Conservation (phyloP, 2,113 vertebrate species). For the Oryzias javanicus region DNA sequence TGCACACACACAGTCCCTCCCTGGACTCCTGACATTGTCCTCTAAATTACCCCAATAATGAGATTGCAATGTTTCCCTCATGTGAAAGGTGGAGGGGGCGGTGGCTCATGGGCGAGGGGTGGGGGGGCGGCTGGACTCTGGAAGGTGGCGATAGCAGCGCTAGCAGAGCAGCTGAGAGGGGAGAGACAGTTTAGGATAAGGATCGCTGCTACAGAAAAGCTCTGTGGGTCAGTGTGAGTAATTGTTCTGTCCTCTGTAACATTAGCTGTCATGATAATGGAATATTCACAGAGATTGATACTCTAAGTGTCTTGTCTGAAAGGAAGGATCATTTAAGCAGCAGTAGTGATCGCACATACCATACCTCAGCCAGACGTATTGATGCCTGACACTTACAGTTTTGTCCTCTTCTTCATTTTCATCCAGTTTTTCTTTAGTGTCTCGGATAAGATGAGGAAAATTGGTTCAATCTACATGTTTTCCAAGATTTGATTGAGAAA, state of each 20-base stretch:
- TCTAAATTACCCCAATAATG: conserved; percentile 83
- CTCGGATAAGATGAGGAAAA: neutral
- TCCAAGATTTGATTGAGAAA: too few relatives aligned
- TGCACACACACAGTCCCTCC: conserved; percentile 42
- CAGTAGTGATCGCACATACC: conserved; percentile 32
- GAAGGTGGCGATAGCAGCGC: conserved; percentile 75
- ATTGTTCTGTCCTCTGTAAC: conserved; percentile 76
- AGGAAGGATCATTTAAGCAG: conserved; percentile 64
- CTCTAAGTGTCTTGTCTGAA: conserved; percentile 45
- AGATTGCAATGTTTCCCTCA: conserved; percentile 76
- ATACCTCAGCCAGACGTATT: conserved; percentile 32
- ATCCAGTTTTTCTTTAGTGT: neutral
- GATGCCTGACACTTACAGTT: conserved; percentile 9
- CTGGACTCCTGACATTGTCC: conserved; percentile 76
- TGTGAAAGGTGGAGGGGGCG: conserved; percentile 48
- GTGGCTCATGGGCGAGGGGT: neutral
- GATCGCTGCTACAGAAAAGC: conserved; percentile 73
- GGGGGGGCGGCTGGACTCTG: conserved; percentile 63
- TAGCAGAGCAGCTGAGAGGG: conserved; percentile 48
- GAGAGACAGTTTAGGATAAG: conserved; percentile 77
- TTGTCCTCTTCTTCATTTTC: neutral
- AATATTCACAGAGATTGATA: conserved; percentile 76
- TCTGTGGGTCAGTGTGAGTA: conserved; percentile 72
- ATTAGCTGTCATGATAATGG: conserved; percentile 76
- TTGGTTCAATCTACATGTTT: too few relatives aligned